Evolutionary conservation across 2,113 vertebrate genomes (phyloP).

Genomic region (Chunga burmeisteri): DNA sequence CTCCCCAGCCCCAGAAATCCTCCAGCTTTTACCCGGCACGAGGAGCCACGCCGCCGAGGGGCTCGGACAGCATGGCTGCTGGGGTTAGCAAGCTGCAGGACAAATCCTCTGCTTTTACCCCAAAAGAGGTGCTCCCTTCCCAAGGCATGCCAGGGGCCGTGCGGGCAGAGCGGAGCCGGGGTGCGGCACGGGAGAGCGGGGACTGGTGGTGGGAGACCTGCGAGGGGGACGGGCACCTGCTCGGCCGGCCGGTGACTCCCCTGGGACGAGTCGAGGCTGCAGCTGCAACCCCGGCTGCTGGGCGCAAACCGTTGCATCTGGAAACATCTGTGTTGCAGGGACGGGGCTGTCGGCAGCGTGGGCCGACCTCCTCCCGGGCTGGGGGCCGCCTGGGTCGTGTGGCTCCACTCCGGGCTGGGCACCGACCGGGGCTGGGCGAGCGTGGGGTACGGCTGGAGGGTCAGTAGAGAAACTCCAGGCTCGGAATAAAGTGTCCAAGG

Average conservation of each 20-base stretch:
- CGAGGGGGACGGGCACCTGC: not conserved
- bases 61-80: not conserved
- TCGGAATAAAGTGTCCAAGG: not conserved
- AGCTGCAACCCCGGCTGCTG: not conserved
- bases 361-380: rapidly evolving
- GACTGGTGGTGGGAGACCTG: not conserved
- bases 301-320: not conserved
- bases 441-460: not conserved
- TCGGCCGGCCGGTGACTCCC: not conserved
- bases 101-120: not conserved
- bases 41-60: rapidly evolving
- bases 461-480: not conserved
- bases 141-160: not conserved
- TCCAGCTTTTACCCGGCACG: not conserved
- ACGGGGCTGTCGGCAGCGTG: not conserved
- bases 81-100: too few species aligned
- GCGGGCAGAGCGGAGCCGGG: not conserved
- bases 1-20: not conserved
- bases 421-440: not conserved
- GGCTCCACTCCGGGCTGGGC: not conserved
- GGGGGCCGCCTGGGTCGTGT: not conserved
- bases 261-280: not conserved
- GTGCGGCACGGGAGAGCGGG: not conserved
- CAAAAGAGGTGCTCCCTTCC: not conserved
- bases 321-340: not conserved